phyloP scores from a whole-genome alignment of 1,140 invertebrate genomes.

The Reticulitermes speratus region DNA sequence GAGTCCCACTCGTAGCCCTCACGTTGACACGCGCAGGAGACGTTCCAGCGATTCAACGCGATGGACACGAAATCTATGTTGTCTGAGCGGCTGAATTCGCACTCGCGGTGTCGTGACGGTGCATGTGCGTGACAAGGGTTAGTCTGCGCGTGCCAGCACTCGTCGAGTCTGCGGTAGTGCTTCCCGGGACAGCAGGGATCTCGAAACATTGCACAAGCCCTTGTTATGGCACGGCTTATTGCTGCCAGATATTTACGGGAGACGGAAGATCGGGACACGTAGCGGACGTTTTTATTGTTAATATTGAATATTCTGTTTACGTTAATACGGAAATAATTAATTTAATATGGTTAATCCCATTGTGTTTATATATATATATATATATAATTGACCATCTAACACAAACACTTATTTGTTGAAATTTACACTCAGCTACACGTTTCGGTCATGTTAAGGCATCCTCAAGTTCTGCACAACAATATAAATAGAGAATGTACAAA shows the following conservation, averaged over 20 bases:
- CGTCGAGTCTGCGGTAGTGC: conserved; percentile 45
- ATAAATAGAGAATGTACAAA: too few relatives aligned
- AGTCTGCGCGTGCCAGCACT: conserved; percentile 45
- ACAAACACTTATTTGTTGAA: too few relatives aligned
- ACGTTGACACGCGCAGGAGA: conserved; percentile 54
- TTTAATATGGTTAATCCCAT: too few relatives aligned
- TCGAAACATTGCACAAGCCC: neutral
- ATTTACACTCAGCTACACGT: too few relatives aligned
- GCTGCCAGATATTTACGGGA: neutral
- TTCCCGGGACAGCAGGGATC: conserved; percentile 59
- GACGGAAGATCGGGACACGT: neutral
- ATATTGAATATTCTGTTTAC: too few relatives aligned
- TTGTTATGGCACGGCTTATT: neutral
- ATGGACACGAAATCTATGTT: conserved; percentile 56
- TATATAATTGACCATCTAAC: too few relatives aligned
- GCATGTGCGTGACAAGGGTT: conserved; percentile 50
- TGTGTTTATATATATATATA: too few relatives aligned
- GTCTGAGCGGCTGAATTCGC: conserved; percentile 47
- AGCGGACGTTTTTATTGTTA: too few relatives aligned
- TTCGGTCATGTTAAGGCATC: too few relatives aligned
- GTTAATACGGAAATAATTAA: too few relatives aligned
- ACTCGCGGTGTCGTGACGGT: conserved; percentile 42
- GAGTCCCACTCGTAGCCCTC: conserved; percentile 58
- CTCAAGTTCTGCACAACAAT: too few relatives aligned
- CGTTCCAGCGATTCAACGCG: conserved; percentile 57